Base-by-base conservation (phyloP, 2,113 vertebrate genomes). In the Myotis brandtii region DNA sequence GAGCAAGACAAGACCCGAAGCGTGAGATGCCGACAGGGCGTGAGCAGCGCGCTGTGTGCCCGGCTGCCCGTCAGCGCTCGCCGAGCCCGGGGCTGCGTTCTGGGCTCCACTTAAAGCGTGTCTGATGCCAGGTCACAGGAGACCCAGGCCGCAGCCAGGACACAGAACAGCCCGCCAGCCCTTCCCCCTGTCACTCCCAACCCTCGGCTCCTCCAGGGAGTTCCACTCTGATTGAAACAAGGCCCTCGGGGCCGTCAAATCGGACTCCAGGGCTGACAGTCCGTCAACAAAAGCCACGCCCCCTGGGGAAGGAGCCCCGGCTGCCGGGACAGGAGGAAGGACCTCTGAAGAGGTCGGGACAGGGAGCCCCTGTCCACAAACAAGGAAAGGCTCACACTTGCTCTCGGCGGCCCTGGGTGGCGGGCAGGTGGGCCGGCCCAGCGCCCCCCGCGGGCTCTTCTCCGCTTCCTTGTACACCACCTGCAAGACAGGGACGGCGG, bases 391-490 rank as follows among this genome's bases (percentile, higher is more conserved):
- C 98, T 98, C 98, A 99, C 99, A 99, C 99, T 99, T 99, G 97
- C 99, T 99, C 95, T 99, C 98, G 0, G 98, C 97, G 97, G 98
- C 97, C 95, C 98, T 96, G 94, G 98, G 95, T 0, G 97, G 96
- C 84, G 98, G 99, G 93, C 99, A 98, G 16, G 98, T 97, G 69
- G 99, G 97, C 87, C 98, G 99, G 34, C 98, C 99, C 72, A 88
- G 96, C 69, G 97, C 98, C 87, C 98, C 96, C 40, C 97, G 95
- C 10, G 98, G 96, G 59, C 97, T 98, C 97, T 98, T 99, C 98
- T 99, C 99, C 4, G 99, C 98, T 97, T 99, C 99, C 97, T 98
- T 99, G 95, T 99, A 99, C 21, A 99, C 98, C 88, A 99, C 98
- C 99, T 99, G 92, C 30, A 98, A 97, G 97, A 96, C 94, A 97